Evolutionary conservation across 2,888 invertebrate genomes (phyloP).

Genomic region (Hypena proboscidalis): DNA sequence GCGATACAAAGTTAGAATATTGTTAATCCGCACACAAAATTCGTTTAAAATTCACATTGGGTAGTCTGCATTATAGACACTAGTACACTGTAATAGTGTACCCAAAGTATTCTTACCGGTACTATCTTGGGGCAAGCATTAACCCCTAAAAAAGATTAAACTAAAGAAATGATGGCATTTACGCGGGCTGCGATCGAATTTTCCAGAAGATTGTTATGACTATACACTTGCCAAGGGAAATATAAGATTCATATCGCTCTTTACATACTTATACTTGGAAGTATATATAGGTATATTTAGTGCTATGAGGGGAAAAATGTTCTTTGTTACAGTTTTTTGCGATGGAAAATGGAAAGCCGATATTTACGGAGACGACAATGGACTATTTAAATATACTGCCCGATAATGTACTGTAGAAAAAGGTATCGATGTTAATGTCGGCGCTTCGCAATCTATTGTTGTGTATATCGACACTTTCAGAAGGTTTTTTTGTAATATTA

Average conservation of each 20-base stretch:
- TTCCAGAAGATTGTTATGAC: slow-evolving; percentile 45
- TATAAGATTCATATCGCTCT: slow-evolving; percentile 42
- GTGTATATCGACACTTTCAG: too few relatives aligned
- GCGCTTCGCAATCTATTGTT: too few relatives aligned
- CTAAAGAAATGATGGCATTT: slow-evolving; percentile 50
- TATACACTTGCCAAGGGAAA: slow-evolving; percentile 45
- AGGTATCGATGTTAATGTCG: background rate
- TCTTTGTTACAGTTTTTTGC: slow-evolving; percentile 7
- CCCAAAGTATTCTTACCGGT: slow-evolving; percentile 37
- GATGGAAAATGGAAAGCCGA: slow-evolving; percentile 15
- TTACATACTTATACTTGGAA: slow-evolving; percentile 10
- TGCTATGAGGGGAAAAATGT: slow-evolving; percentile 4
- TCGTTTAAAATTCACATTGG: slow-evolving; percentile 15
- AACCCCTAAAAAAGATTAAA: slow-evolving; percentile 56
- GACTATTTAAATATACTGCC: background rate
- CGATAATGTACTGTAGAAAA: background rate
- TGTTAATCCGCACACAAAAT: too few relatives aligned
- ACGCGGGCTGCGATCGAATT: slow-evolving; percentile 45
- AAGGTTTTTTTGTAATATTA: too few relatives aligned
- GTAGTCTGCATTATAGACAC: slow-evolving; percentile 7
- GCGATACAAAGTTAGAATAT: too few relatives aligned
- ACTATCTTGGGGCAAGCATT: slow-evolving; percentile 47
- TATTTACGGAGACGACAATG: slow-evolving; percentile 9
- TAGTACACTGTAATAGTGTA: slow-evolving; percentile 35
- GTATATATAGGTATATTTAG: slow-evolving; percentile 8